These are phyloP conservation scores for Noctilio leporinus DNA, from an alignment of 2,113 vertebrate genomes.

Conservation along the genomic window DNA sequence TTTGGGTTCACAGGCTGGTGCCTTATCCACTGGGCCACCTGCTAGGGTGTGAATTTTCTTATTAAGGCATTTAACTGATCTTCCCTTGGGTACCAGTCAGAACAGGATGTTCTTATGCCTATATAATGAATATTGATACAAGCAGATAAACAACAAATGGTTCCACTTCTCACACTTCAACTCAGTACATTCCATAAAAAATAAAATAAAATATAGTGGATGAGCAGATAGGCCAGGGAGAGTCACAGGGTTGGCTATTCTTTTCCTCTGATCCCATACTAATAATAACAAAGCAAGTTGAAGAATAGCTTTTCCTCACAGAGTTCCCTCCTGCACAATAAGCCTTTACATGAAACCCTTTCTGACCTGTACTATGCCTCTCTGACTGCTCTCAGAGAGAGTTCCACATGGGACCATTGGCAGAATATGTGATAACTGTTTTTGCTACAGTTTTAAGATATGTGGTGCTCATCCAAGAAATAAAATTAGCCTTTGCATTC, in stretches of 20 bases:
- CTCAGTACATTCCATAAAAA: not conserved
- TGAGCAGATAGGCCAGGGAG: not conserved
- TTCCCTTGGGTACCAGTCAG: constrained; percentile 23
- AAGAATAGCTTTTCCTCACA: not conserved
- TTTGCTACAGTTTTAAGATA: constrained; percentile 10
- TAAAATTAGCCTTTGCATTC: constrained; percentile 42
- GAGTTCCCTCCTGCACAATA: not conserved
- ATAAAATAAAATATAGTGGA: not conserved
- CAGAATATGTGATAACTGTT: not conserved
- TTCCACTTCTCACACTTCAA: not conserved
- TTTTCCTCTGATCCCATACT: not conserved
- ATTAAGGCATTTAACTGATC: constrained; percentile 53
- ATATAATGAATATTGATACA: constrained; percentile 39
- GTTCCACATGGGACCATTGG: not conserved
- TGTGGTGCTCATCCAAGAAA: not conserved
- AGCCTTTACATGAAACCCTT: not conserved
- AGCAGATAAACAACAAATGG: not conserved
- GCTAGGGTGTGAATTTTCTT: too few relatives aligned
- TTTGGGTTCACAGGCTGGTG: too few relatives aligned
- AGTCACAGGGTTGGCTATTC: not conserved
- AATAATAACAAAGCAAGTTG: not conserved
- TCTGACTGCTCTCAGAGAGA: not conserved
- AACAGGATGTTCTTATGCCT: not conserved
- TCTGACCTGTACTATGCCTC: not conserved
- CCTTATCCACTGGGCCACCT: too few relatives aligned